These are phyloP conservation scores for Chironomus tentans DNA, from an alignment of 2,888 invertebrate species.

Conservation along the genomic window DNA sequence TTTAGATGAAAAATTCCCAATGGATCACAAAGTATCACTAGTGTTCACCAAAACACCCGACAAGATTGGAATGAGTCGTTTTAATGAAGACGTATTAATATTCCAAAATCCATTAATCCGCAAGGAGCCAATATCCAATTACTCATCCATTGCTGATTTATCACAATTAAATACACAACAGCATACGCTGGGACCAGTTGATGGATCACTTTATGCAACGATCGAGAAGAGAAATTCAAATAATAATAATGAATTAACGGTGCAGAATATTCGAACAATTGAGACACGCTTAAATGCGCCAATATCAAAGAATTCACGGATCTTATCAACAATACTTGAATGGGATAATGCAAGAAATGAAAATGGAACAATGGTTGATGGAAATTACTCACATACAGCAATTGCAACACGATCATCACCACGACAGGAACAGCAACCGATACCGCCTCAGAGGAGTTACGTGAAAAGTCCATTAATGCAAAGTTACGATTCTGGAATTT, in stretches of 20 bases:
- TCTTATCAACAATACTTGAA: conserved; percentile 26
- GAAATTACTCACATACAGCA: not conserved
- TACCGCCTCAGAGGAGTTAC: not conserved
- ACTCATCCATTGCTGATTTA: conserved; percentile 12
- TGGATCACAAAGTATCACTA: conserved; percentile 32
- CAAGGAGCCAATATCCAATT: conserved; percentile 30
- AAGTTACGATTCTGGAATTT: conserved; percentile 22
- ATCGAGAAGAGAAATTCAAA: conserved; percentile 40
- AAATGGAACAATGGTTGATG: conserved; percentile 34
- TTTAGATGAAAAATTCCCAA: conserved; percentile 33
- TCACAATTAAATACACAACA: conserved; percentile 39
- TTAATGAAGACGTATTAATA: conserved; percentile 28
- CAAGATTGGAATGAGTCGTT: not conserved
- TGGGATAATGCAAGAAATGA: conserved; percentile 39
- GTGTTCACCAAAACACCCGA: conserved; percentile 30
- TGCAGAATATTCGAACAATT: conserved; percentile 21
- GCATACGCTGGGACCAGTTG: conserved; percentile 77
- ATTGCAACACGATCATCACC: not conserved
- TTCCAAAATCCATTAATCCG: conserved; percentile 34
- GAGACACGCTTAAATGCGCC: conserved; percentile 22
- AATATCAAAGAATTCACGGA: conserved; percentile 13
- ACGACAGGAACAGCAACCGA: not conserved
- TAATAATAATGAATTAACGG: conserved; percentile 31
- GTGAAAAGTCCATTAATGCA: conserved; percentile 18
- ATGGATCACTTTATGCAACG: conserved; percentile 83